Percentiles rank a stretch among this genome's conserved stretches.
These are phyloP conservation scores for Cataglyphis cursor DNA, from an alignment of 2,888 invertebrate species.

Conservation along the genomic window DNA sequence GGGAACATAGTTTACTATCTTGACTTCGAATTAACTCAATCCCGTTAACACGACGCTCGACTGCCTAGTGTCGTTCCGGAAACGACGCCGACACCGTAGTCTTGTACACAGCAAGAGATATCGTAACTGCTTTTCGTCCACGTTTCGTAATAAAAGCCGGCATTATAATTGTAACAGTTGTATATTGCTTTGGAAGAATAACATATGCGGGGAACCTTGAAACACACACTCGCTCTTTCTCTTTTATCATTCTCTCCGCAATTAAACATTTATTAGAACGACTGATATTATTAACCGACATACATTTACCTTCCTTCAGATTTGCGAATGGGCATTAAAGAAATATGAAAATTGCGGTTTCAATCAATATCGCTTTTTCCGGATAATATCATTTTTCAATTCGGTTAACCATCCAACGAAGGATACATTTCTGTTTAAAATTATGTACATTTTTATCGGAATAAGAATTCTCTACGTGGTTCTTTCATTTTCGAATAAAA, in stretches of 20 bases:
- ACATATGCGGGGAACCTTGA: neutral
- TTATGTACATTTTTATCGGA: neutral
- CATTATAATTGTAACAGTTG: conserved; percentile 10
- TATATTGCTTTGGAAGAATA: conserved; percentile 9
- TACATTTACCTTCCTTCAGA: neutral
- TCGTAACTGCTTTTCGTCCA: conserved; percentile 45
- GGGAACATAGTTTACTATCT: conserved; percentile 43
- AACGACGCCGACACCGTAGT: conserved; percentile 24
- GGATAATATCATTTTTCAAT: conserved; percentile 24
- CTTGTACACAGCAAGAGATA: conserved; percentile 36
- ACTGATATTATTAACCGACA: neutral
- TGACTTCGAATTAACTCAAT: conserved; percentile 54
- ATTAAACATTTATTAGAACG: neutral
- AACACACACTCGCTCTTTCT: neutral
- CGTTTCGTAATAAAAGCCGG: conserved; percentile 25
- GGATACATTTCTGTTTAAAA: conserved; percentile 11
- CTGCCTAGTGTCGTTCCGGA: conserved; percentile 48
- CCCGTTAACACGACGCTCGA: conserved; percentile 45
- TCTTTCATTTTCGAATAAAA: neutral
- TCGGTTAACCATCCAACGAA: conserved; percentile 23
- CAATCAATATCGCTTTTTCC: conserved; percentile 32
- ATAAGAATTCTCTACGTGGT: neutral
- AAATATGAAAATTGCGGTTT: conserved; percentile 1
- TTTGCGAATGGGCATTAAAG: conserved; percentile 13
- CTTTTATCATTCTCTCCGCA: neutral